Conservation (phyloP, 2,797 vertebrate genomes). For the Bovichtus diacanthus region DNA sequence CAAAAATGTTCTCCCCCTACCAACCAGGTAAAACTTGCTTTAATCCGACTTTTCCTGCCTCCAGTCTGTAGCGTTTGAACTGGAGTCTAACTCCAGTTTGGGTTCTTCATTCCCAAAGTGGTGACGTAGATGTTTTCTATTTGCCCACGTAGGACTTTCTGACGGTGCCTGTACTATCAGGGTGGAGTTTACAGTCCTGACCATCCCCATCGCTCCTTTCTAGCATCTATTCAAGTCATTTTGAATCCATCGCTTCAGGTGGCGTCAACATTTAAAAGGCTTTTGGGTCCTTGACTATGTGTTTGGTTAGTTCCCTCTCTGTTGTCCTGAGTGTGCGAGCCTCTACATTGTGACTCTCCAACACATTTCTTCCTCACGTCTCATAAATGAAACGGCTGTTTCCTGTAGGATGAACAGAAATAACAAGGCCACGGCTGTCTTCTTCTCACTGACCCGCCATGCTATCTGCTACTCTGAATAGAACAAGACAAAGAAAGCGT, state of each 20-base stretch:
- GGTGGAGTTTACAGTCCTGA: neutral
- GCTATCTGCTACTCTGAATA: conserved; percentile 50
- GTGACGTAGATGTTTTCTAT: too few species aligned
- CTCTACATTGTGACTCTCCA: neutral
- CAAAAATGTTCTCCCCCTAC: neutral
- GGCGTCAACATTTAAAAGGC: too few species aligned
- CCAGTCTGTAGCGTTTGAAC: too few species aligned
- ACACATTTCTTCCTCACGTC: neutral
- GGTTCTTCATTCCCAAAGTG: too few species aligned
- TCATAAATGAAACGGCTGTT: conserved; percentile 48
- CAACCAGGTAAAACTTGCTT: neutral
- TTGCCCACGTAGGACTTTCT: too few species aligned
- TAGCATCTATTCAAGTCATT: neutral
- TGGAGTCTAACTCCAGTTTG: too few species aligned
- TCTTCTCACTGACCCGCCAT: conserved; percentile 52
- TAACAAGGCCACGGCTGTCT: conserved; percentile 68
- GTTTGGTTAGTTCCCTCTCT: neutral
- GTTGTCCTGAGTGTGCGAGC: too few species aligned
- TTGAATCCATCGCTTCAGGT: neutral
- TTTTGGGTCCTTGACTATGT: neutral
- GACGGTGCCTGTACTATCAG: too few species aligned
- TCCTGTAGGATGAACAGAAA: conserved; percentile 74
- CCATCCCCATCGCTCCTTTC: neutral
- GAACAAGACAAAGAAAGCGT: conserved; percentile 52
- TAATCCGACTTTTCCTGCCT: too few species aligned